Percentiles rank a stretch among this genome's conserved stretches.
phyloP scores from a whole-genome alignment of 2,113 vertebrate species.

The Ibidorhyncha struthersii region DNA sequence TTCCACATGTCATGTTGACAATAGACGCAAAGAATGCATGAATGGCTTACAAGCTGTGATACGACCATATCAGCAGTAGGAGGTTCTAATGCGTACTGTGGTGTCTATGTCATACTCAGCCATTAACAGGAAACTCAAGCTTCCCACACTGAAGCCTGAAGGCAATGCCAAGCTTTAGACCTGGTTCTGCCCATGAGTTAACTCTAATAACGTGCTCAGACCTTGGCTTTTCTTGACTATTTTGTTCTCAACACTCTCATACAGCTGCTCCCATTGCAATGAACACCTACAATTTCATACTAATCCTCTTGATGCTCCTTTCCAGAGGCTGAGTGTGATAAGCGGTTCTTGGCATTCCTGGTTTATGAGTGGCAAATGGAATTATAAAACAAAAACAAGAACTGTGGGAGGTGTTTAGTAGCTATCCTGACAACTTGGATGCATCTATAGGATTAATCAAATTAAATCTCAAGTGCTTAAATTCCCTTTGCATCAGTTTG shows the following conservation, averaged over 20 bases:
- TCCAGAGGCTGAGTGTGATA: not conserved
- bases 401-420: not conserved
- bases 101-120: not conserved
- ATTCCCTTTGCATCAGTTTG: not conserved
- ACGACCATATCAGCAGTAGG: not conserved
- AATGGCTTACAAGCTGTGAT: not conserved
- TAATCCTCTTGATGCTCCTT: not conserved
- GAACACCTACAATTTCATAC: not conserved
- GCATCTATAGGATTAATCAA: not conserved
- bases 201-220: not conserved
- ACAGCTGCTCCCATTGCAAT: not conserved
- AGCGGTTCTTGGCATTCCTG: not conserved
- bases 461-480: not conserved
- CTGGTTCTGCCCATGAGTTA: not conserved
- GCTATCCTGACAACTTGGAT: not conserved
- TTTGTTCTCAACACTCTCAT: not conserved
- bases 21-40: not conserved
- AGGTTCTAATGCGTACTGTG: not conserved
- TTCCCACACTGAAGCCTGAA: not conserved
- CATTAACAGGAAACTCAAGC: not conserved
- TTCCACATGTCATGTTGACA: not conserved
- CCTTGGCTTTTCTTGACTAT: not conserved
- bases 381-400: not conserved
- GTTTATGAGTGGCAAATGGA: not conserved
- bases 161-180: not conserved